Evolutionary conservation across 2,888 invertebrate genomes (phyloP), one percentile per base, ranked within the genome.

Genomic region (Synergus umbraculus): DNA sequence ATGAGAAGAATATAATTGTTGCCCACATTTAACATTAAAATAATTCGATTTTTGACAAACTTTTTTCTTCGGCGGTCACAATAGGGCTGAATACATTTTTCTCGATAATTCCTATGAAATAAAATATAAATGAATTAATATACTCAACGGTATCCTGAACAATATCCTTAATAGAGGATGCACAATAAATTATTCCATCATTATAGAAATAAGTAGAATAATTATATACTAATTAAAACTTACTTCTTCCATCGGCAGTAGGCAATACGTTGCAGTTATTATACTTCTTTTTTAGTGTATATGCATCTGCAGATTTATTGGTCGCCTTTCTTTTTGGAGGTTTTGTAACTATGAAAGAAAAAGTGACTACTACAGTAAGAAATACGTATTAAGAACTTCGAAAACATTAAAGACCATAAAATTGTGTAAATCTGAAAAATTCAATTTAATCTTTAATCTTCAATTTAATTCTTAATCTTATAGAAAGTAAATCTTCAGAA

Each of bases 161-260:
- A 18, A n/a, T n/a, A n/a, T n/a, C n/a, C n/a, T n/a, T n/a, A n/a
- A n/a, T n/a, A n/a, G n/a, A n/a, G n/a, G n/a, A n/a, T 44, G 7
- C 44, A 44, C 44, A 44, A n/a, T n/a, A n/a, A n/a, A 44, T 44
- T 44, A 44, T 44, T 44, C 9, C 44, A 44, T 44, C 44, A 44
- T 44, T 44, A 44, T 2, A 18, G n/a, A 58, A 58, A 18, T 58
- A 8, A 58, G 5, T 0, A n/a, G 0, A 8, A 18, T n/a, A 58
- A 18, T n/a, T 7, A n/a, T 0, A 58, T 58, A n/a, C 58, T 18
- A 5, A 58, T 18, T 18, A 4, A 54, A n/a, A 54, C 54, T 54
- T 54, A 54, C 54, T n/a, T 54, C n/a, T 54, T 15, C n/a, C 54
- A 54, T 54, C 54, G n/a, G 54, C 54, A 54, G n/a, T 54, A n/a